These are phyloP conservation scores for Paralvinella palmiformis DNA, from an alignment of 1,140 invertebrate species.

Conservation along the genomic window DNA sequence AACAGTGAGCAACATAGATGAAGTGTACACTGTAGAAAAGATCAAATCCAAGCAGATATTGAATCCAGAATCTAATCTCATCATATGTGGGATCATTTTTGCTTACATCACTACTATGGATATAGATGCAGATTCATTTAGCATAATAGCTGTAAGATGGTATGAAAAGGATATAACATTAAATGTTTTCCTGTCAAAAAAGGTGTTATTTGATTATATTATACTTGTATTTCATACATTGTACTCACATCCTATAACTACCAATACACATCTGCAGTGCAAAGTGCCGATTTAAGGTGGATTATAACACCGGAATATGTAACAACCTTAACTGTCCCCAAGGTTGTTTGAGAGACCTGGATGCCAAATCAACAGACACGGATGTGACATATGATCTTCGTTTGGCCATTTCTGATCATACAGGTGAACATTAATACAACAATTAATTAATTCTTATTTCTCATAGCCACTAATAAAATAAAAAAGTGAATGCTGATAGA, in stretches of 20 bases:
- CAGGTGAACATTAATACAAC: too few species aligned
- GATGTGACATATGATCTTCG: not conserved
- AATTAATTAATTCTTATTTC: too few species aligned
- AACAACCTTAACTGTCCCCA: not conserved
- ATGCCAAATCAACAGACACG: not conserved
- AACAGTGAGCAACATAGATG: constrained; percentile 31
- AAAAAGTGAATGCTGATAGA: too few species aligned
- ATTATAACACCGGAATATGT: not conserved
- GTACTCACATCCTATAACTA: too few species aligned
- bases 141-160: too few species aligned
- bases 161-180: too few species aligned
- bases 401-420: not conserved
- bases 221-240: too few species aligned
- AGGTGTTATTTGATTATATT: too few species aligned
- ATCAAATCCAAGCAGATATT: constrained; percentile 21
- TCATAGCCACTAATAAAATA: too few species aligned
- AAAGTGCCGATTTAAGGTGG: not conserved
- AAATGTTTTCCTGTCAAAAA: too few species aligned
- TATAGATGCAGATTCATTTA: too few species aligned
- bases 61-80: not conserved
- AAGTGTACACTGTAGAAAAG: constrained; percentile 25
- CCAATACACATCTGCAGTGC: not conserved
- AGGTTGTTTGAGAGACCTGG: not conserved
- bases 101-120: constrained; percentile 11
- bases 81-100: constrained; percentile 10